These are phyloP conservation scores for Parapristionchus giblindavisi DNA, from an alignment of 2,888 invertebrate genomes.

Conservation along the genomic window DNA sequence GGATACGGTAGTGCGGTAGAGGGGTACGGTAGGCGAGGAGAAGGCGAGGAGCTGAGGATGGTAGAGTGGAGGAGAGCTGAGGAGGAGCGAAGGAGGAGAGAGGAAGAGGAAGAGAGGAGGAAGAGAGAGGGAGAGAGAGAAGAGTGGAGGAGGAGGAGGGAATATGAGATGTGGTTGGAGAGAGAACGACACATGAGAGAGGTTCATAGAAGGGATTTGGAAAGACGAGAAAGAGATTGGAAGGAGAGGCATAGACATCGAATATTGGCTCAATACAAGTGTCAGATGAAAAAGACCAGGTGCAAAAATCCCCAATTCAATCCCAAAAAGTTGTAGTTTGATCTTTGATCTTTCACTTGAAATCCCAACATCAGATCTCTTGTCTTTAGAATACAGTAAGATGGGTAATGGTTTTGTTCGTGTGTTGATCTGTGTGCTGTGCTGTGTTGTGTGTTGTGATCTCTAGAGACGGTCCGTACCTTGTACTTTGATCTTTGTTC, in stretches of 20 bases:
- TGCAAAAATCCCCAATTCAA: conserved; percentile 9
- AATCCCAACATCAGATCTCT: no score
- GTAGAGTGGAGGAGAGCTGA: background rate
- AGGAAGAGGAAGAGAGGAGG: conserved; percentile 27
- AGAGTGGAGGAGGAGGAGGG: conserved; percentile 7
- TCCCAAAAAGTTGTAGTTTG: no score
- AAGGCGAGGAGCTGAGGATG: no score
- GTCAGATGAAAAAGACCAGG: background rate
- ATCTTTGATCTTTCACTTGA: conserved; percentile 20
- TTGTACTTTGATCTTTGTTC: no score
- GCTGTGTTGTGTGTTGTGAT: conserved; percentile 22
- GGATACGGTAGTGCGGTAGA: background rate
- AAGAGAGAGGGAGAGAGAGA: conserved; percentile 23
- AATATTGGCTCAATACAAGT: background rate
- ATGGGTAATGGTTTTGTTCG: no score
- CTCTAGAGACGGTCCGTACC: no score
- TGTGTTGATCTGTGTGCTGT: background rate
- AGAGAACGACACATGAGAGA: conserved; percentile 20
- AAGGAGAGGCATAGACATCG: conserved; percentile 16
- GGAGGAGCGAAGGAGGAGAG: conserved; percentile 5
- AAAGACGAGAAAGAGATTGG: conserved; percentile 25
- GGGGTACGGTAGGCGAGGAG: background rate
- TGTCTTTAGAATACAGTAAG: no score
- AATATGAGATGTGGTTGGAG: conserved; percentile 36
- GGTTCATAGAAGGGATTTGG: background rate